Evolutionary conservation across 2,888 invertebrate genomes (phyloP), one percentile per base, ranked within the genome.

Genomic region (Limnephilus marmoratus): DNA sequence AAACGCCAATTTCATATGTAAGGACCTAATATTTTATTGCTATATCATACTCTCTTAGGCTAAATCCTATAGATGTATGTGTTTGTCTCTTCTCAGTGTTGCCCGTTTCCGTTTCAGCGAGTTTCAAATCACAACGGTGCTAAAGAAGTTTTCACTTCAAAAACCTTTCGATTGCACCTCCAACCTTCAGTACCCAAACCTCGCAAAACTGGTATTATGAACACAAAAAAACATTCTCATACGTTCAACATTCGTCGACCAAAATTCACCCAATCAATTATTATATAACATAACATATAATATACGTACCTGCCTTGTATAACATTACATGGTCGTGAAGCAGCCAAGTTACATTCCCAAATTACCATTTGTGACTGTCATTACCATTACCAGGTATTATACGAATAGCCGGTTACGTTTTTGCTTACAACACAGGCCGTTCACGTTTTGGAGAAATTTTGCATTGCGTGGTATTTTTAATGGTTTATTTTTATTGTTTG

Each of bases 401-500:
- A n/a, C 68, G n/a, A n/a, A 68, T 68, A 24, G 68, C 68, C n/a
- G 7, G 68, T 68, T 68, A 68, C 68, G 24, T 68, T 68, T 68
- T 68, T 68, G 68, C 68, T 24, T n/a, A 24, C n/a, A 68, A 68
- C 68, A 24, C n/a, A 24, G 24, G 68, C 68, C n/a, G 68, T 68
- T 68, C 68, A 68, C 68, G n/a, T 68, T 68, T 68, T 68, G 68
- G 68, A 68, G 68, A 68, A 68, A 68, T 68, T 68, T 68, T 68
- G 68, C 68, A n/a, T n/a, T 7, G 53, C 18, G 53, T 18, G 7
- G 68, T 7, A 68, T 24, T 9, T 68, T 68, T 24, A n/a, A 24
- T 68, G 24, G 24, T 24, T 9, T 68, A 49, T 68, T 68, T 68
- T n/a, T 24, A 68, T n/a, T 5, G 1, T 68, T 68, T 18, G 18